Base-by-base conservation (phyloP, 2,888 invertebrate genomes). In the Thysanoteuthis rhombus region DNA sequence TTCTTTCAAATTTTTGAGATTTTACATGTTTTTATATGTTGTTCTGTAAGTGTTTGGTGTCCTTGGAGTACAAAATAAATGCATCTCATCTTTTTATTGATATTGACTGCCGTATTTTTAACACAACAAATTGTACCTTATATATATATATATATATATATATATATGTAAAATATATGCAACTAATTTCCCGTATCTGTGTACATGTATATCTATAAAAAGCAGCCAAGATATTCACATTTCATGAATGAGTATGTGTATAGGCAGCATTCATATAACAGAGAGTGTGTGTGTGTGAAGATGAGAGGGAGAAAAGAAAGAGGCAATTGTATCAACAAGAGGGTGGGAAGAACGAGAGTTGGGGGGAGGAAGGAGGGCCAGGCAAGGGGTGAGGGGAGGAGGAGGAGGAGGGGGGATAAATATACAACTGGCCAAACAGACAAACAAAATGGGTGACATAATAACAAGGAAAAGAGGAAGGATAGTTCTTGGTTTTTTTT, bases 391-490 rank as follows among this genome's bases (percentile, higher is more conserved):
- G 0, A 4, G 22, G 2, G 52, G 22, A 22, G 47, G 22, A 19
- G 16, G 47, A 6, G 52, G n/a, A n/a, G n/a, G 16, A 19, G n/a
- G 12, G 75, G 10, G n/a, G 75, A n/a, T 75, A 36, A 75, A 75
- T n/a, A 75, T 75, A 75, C 75, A n/a, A n/a, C 75, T 75, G 75
- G 75, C 75, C 75, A 75, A n/a, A 75, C 75, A 75, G n/a, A 75
- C n/a, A n/a, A n/a, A 75, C 75, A 75, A 75, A 75, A 36, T n/a
- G 75, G 75, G 75, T 2, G 16, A 75, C 2, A n/a, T 5, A 16
- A 75, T 75, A 75, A 75, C 75, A 75, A 75, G 75, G 75, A n/a
- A 36, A 36, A n/a, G n/a, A 36, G 75, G 32, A 8, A 10, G 58
- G 28, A 25, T 3, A 32, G 32, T 25, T 58, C 32, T 58, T 25